These are phyloP conservation scores for Anoplius nigerrimus DNA, from an alignment of 2,888 invertebrate genomes.

Conservation along the genomic window DNA sequence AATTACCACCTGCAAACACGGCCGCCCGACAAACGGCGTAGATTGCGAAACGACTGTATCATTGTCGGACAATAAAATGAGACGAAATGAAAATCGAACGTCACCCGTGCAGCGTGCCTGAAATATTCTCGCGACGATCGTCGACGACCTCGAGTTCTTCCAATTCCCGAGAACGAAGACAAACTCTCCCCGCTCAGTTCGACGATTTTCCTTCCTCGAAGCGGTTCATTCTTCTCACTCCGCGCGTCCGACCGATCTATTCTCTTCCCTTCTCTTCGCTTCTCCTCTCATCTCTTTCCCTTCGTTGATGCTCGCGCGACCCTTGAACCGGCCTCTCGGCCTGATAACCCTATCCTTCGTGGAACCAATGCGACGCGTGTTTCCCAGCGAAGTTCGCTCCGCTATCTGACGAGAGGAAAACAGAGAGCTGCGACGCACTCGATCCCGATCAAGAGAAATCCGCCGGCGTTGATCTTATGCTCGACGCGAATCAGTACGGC, in stretches of 20 bases:
- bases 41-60: no score
- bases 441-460: constrained; percentile 25
- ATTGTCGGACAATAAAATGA: no score
- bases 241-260: neutral
- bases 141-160: no score
- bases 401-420: constrained; percentile 27
- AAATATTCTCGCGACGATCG: no score
- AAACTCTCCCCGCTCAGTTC: neutral
- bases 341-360: constrained; percentile 57
- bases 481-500: constrained; percentile 31
- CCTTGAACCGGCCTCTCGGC: constrained; percentile 45
- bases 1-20: no score
- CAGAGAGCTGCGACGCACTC: neutral
- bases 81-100: no score
- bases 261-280: constrained; percentile 5
- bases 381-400: constrained; percentile 9
- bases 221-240: neutral
- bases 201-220: neutral
- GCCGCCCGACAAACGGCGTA: no score
- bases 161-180: neutral
- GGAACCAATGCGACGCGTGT: constrained; percentile 29
- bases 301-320: constrained; percentile 31
- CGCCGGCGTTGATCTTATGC: constrained; percentile 19
- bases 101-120: no score
- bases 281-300: neutral